Evolutionary conservation across 2,797 vertebrate species (phyloP).

Genomic region (Buphagus erythrorhynchus): DNA sequence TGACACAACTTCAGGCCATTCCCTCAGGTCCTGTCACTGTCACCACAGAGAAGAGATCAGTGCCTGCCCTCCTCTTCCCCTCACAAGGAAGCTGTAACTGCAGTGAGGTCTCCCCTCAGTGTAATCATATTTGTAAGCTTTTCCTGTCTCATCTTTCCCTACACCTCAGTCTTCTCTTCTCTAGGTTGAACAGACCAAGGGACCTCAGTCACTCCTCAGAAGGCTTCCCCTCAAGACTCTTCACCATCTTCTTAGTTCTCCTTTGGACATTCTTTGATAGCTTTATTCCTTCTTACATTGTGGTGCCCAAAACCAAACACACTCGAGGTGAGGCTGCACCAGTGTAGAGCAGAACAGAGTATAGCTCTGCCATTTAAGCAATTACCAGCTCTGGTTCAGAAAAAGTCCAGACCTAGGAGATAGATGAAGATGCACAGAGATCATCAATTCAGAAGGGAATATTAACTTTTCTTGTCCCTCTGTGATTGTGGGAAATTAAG

Average conservation of each 20-base stretch:
- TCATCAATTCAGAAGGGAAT: background rate
- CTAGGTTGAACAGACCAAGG: background rate
- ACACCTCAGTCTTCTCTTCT: background rate
- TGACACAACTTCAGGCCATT: background rate
- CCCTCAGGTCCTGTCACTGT: background rate
- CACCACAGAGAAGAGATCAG: background rate
- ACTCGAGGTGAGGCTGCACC: accelerated
- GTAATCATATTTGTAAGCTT: too few relatives aligned
- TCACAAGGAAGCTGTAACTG: background rate
- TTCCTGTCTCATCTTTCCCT: too few relatives aligned
- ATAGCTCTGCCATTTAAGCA: background rate
- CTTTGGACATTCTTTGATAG: background rate
- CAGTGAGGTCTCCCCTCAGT: background rate
- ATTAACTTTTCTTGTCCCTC: background rate
- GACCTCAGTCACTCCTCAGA: background rate
- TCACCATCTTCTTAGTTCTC: background rate
- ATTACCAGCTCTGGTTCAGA: background rate
- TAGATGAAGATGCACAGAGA: background rate
- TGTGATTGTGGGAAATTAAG: background rate
- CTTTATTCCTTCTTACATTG: background rate
- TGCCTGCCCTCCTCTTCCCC: background rate
- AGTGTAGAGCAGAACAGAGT: background rate
- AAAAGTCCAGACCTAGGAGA: background rate
- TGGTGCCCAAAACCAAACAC: background rate
- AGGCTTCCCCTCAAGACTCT: background rate